A percentile compares a stretch with the other conserved stretches of the same genome.
Conservation (phyloP, 2,113 vertebrate species). For the Dolichallabes microphthalmus region DNA sequence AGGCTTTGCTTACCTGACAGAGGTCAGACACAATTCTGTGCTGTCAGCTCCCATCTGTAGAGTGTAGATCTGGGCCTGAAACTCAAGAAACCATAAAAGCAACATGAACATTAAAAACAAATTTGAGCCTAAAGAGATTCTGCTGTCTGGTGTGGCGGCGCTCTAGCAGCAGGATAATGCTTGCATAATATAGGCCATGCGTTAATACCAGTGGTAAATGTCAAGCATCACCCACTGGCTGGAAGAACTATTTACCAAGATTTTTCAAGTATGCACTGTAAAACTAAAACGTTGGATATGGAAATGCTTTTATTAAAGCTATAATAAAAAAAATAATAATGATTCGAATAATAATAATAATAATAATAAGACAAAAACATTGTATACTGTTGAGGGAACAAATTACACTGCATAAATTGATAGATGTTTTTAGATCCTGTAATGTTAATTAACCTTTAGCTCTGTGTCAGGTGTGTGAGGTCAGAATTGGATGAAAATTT, state of each 20-base stretch:
- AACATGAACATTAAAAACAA: conserved; percentile 40
- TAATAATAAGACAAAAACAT: background rate
- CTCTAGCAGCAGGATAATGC: conserved; percentile 18
- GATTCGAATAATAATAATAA: too few species aligned
- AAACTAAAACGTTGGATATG: background rate
- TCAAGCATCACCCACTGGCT: conserved; percentile 16
- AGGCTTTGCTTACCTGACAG: conserved; percentile 31
- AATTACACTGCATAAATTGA: background rate
- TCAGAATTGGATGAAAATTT: background rate
- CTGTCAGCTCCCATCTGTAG: conserved; percentile 31
- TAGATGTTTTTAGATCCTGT: background rate
- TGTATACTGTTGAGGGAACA: background rate
- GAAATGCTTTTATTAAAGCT: background rate
- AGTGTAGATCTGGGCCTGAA: conserved; percentile 11
- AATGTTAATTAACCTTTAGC: background rate
- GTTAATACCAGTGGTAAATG: conserved; percentile 41
- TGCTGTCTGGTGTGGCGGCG: conserved; percentile 23
- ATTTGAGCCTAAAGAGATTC: conserved; percentile 32
- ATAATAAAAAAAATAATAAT: too few species aligned
- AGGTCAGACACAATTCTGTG: conserved; percentile 33
- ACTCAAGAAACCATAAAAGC: conserved; percentile 22
- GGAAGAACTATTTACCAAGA: conserved; percentile 26
- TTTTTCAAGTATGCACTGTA: conserved; percentile 22
- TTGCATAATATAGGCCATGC: conserved; percentile 35
- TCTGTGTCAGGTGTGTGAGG: background rate